Percentiles rank a stretch among this genome's conserved stretches.
Conservation (phyloP, 2,888 invertebrate species). For the Sisyra terminalis region DNA sequence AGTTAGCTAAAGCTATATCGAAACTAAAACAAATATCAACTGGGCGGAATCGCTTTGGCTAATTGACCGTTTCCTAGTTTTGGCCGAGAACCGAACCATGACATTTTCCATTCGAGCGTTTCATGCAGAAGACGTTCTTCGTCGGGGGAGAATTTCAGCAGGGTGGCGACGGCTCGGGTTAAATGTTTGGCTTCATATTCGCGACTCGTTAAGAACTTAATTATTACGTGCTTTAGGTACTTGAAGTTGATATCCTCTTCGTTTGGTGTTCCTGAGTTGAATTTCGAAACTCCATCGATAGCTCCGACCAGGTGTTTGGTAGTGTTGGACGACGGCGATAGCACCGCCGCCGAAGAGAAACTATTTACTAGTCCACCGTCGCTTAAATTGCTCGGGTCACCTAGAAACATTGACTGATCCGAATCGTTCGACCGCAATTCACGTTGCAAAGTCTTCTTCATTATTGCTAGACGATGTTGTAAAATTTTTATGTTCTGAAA, state of each 20-base stretch:
- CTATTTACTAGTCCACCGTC: conserved; percentile 43
- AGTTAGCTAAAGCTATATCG: too few relatives aligned
- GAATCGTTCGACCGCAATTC: conserved; percentile 42
- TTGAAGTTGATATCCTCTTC: conserved; percentile 62
- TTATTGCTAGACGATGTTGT: conserved; percentile 72
- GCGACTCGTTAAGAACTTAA: conserved; percentile 79
- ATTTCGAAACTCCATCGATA: conserved; percentile 17
- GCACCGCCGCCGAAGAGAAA: conserved; percentile 40
- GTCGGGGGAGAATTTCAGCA: conserved; percentile 68
- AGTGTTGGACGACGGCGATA: conserved; percentile 40
- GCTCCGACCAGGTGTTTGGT: conserved; percentile 25
- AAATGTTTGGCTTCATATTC: conserved; percentile 80
- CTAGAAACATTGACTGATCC: conserved; percentile 1
- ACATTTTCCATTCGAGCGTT: conserved; percentile 58
- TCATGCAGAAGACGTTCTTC: conserved; percentile 74
- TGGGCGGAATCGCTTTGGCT: conserved; percentile 36
- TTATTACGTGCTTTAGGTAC: conserved; percentile 84
- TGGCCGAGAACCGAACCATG: conserved; percentile 48
- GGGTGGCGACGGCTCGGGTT: conserved; percentile 70
- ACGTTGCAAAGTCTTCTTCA: conserved; percentile 81
- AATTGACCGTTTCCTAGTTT: conserved; percentile 35
- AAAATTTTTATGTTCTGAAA: conserved; percentile 70
- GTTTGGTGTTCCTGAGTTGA: conserved; percentile 16
- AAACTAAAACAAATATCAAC: conserved; percentile 32
- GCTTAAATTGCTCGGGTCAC: conserved; percentile 19